A percentile compares a stretch with the other conserved stretches of the same genome.
Conservation (phyloP, 2,797 vertebrate species). For the Peromyscus aztecus region DNA sequence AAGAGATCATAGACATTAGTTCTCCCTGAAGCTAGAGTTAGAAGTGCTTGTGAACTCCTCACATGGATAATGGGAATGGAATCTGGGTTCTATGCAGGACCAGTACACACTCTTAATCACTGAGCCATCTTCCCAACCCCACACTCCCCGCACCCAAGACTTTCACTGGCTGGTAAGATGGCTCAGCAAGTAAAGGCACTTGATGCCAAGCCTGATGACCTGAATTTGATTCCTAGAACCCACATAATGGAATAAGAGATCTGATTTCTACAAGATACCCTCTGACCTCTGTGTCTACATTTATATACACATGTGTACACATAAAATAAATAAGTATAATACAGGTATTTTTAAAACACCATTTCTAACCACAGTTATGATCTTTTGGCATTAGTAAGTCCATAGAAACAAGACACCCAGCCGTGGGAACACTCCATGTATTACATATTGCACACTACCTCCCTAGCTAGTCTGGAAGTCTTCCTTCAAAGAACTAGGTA, state of each 20-base stretch:
- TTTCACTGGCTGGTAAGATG: not conserved
- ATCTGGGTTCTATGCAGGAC: not conserved
- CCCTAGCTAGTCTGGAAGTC: not conserved
- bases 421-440: not conserved
- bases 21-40: not conserved
- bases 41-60: not conserved
- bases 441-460: not conserved
- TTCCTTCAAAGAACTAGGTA: conserved; percentile 46
- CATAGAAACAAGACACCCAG: not conserved
- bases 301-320: not conserved
- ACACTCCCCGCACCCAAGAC: no score
- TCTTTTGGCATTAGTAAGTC: not conserved
- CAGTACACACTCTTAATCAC: not conserved
- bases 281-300: not conserved
- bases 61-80: not conserved
- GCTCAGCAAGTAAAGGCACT: not conserved
- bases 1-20: not conserved
- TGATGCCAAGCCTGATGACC: not conserved
- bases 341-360: not conserved
- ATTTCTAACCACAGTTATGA: conserved; percentile 14
- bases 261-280: not conserved
- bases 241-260: not conserved
- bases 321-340: not conserved
- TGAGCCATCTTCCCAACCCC: no score
- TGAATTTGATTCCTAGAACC: not conserved